Evolutionary conservation across 2,113 vertebrate genomes (phyloP).

Genomic region (Spheniscus mendiculus): DNA sequence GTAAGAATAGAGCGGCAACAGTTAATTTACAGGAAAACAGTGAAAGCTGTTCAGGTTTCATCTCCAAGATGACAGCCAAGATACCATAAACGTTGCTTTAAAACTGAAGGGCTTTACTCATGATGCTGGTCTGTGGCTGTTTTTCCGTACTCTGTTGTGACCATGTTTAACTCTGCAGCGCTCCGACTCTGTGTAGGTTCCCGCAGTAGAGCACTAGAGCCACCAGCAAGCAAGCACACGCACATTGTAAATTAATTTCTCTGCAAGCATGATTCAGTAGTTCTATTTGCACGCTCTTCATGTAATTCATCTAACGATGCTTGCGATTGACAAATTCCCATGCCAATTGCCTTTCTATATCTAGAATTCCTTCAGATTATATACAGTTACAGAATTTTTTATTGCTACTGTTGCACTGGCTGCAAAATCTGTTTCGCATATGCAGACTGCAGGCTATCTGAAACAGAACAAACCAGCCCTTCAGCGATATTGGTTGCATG

Average conservation of each 20-base stretch:
- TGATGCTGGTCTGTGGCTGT: neutral
- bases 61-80: neutral
- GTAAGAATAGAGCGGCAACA: neutral
- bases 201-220: neutral
- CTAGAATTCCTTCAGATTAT: neutral
- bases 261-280: neutral
- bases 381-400: neutral
- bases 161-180: neutral
- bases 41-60: neutral
- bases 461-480: neutral
- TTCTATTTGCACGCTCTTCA: neutral
- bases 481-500: neutral
- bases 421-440: neutral
- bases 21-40: constrained; percentile 3
- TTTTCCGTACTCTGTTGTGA: neutral
- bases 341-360: neutral
- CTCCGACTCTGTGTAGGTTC: neutral
- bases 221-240: neutral
- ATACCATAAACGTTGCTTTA: neutral
- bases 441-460: neutral
- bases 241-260: neutral
- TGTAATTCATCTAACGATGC: neutral
- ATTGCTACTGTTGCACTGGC: neutral
- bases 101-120: neutral
- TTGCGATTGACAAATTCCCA: neutral